Conservation (phyloP, 2,113 vertebrate species). For the Typhlomys cinereus region DNA sequence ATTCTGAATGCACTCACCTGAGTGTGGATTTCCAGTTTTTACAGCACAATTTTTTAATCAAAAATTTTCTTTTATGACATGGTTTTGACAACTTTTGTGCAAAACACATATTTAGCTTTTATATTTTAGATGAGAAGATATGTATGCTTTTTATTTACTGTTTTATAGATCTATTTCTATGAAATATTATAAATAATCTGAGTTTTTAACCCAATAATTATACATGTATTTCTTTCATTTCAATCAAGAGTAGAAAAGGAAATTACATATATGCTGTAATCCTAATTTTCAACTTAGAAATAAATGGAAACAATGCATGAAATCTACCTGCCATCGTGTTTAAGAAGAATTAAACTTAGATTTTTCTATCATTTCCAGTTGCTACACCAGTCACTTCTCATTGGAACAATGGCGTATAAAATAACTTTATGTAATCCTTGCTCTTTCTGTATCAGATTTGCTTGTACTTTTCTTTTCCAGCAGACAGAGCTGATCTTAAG, state of each 20-base stretch:
- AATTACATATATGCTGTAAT: not conserved
- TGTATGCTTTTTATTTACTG: too few relatives aligned
- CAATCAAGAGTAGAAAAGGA: not conserved
- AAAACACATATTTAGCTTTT: not conserved
- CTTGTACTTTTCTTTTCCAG: not conserved
- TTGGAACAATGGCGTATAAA: not conserved
- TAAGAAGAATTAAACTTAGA: not conserved
- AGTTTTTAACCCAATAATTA: not conserved
- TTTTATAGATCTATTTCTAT: too few relatives aligned
- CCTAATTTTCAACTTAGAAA: constrained; percentile 1
- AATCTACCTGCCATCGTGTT: not conserved
- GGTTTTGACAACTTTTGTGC: too few relatives aligned
- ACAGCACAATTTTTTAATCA: too few relatives aligned
- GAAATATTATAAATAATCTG: not conserved
- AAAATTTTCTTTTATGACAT: too few relatives aligned
- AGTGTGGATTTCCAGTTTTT: not conserved
- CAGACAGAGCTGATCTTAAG: not conserved
- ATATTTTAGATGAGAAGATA: not conserved
- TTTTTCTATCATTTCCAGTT: not conserved
- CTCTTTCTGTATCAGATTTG: not conserved
- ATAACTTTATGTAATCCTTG: not conserved
- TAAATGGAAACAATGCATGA: not conserved
- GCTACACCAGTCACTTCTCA: not conserved
- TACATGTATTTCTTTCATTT: not conserved
- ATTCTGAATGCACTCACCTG: not conserved